phyloP scores from a whole-genome alignment of 1,140 invertebrate species.

The Drepana arcuata region DNA sequence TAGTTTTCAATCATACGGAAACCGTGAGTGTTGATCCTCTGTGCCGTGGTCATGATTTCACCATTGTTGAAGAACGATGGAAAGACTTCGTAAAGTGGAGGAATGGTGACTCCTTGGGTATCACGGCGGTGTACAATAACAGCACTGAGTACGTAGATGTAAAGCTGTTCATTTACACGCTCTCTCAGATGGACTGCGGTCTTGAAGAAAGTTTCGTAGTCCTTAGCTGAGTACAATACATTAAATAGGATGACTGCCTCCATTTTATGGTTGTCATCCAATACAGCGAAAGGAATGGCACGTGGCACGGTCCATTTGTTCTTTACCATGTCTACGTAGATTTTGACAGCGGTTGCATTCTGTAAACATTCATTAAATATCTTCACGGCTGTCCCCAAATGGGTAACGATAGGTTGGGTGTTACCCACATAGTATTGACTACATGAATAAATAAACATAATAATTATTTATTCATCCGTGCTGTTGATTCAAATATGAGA shows the following conservation, averaged over 20 bases:
- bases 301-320: background rate
- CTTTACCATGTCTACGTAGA: background rate
- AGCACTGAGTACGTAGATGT: background rate
- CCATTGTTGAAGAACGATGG: background rate
- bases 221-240: background rate
- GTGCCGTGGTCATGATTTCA: background rate
- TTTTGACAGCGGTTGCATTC: background rate
- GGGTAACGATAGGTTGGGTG: too few relatives aligned
- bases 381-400: too few relatives aligned
- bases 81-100: background rate
- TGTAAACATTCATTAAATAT: too few relatives aligned
- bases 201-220: background rate
- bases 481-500: too few relatives aligned
- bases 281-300: background rate
- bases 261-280: background rate
- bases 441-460: too few relatives aligned
- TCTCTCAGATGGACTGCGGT: background rate
- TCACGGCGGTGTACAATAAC: background rate
- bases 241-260: background rate
- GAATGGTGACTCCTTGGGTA: background rate
- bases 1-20: background rate
- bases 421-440: too few relatives aligned
- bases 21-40: slow-evolving; percentile 1
- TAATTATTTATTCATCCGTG: too few relatives aligned
- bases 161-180: background rate